Percentiles rank a stretch among this genome's conserved stretches.
Conservation (phyloP, 2,113 vertebrate genomes). For the Carettochelys insculpta region DNA sequence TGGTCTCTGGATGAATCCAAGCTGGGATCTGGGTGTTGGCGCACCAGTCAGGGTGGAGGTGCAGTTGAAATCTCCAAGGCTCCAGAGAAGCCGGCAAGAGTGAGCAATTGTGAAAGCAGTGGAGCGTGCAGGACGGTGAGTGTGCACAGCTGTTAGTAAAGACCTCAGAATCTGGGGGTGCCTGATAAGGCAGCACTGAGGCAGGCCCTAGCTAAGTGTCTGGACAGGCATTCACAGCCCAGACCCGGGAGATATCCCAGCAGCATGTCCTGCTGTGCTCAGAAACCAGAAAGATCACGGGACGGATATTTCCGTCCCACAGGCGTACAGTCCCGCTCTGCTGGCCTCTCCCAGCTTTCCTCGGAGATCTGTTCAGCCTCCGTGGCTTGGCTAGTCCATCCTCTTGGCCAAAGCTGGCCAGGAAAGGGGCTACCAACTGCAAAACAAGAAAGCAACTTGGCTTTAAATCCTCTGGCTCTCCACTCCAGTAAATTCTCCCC, state of each 20-base stretch:
- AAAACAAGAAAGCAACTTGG: not conserved
- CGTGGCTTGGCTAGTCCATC: not conserved
- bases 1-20: not conserved
- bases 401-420: not conserved
- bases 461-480: not conserved
- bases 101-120: not conserved
- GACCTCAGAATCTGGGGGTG: not conserved
- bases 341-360: not conserved
- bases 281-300: not conserved
- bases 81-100: not conserved
- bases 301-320: not conserved
- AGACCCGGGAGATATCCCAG: not conserved
- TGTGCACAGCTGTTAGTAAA: not conserved
- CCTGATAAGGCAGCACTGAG: not conserved
- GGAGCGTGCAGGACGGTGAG: not conserved
- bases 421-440: not conserved
- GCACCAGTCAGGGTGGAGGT: not conserved
- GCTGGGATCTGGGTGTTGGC: fast-evolving
- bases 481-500: constrained; percentile 10
- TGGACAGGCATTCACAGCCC: not conserved
- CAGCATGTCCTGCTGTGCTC: not conserved
- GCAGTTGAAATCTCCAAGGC: not conserved
- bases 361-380: not conserved
- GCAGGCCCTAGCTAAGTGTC: not conserved
- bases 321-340: not conserved